These are phyloP conservation scores for Ciconia boyciana DNA, from an alignment of 2,113 vertebrate species.

Conservation along the genomic window DNA sequence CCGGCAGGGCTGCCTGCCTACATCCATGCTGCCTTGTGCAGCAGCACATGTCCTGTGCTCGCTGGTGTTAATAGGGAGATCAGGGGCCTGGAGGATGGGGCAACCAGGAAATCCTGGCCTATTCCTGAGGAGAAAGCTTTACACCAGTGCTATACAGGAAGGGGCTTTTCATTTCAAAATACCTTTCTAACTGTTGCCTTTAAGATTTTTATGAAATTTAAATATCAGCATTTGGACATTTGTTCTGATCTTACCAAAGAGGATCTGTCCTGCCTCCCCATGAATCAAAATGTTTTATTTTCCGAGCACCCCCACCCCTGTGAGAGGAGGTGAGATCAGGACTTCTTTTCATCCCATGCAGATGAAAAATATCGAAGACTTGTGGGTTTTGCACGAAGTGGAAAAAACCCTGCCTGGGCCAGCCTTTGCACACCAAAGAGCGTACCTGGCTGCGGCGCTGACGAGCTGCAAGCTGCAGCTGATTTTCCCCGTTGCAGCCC, in stretches of 20 bases:
- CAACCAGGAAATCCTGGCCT: not conserved
- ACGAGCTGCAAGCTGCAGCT: not conserved
- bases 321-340: fast-evolving
- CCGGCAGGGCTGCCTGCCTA: not conserved
- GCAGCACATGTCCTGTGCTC: not conserved
- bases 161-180: not conserved
- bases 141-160: not conserved
- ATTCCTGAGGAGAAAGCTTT: not conserved
- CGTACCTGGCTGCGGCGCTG: not conserved
- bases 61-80: not conserved
- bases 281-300: not conserved
- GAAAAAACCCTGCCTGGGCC: not conserved
- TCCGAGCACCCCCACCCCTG: not conserved
- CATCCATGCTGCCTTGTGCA: not conserved
- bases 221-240: not conserved
- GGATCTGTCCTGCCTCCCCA: not conserved
- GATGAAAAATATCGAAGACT: not conserved
- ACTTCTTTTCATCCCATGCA: not conserved
- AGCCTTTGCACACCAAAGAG: not conserved
- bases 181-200: not conserved
- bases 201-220: not conserved
- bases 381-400: not conserved
- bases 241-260: not conserved
- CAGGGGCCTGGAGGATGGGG: not conserved
- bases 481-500: not conserved